Evolutionary conservation across 53 echinoderm and acorn worm species (phyloP).

Genomic region (Crossaster papposus): DNA sequence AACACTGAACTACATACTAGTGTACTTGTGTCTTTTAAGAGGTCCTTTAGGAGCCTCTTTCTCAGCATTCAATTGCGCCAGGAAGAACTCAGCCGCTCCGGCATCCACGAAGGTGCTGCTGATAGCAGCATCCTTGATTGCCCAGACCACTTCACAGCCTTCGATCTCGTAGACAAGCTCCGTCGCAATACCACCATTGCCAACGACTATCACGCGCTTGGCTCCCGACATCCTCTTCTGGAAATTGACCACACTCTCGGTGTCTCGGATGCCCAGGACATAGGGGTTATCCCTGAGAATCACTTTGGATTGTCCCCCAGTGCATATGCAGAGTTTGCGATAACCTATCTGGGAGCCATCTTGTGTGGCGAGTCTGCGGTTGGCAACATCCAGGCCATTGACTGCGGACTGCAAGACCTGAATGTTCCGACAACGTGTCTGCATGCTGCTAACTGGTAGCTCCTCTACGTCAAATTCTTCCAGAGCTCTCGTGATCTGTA

Average conservation of each 20-base stretch:
- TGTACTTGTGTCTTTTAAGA: constrained; percentile 87
- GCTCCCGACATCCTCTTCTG: constrained; percentile 83
- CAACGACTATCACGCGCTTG: constrained; percentile 76
- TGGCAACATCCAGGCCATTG: constrained; percentile 44
- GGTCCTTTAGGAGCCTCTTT: constrained; percentile 69
- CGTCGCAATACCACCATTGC: constrained; percentile 96
- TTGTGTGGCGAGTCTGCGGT: constrained; percentile 51
- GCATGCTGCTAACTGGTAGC: constrained; percentile 68
- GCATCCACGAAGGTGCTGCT: constrained; percentile 89
- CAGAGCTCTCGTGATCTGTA: constrained; percentile 76
- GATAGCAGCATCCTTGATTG: constrained; percentile 84
- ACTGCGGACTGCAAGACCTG: constrained; percentile 68
- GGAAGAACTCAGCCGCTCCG: constrained; percentile 88
- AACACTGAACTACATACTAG: constrained; percentile 51
- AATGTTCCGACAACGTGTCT: constrained; percentile 71
- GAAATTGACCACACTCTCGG: constrained; percentile 86
- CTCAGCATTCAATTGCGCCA: constrained; percentile 71
- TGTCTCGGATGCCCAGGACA: constrained; percentile 93
- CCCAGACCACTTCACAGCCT: constrained; percentile 89
- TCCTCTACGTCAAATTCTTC: constrained; percentile 97
- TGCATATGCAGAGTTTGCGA: constrained; percentile 83
- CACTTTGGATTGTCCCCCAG: constrained; percentile 79
- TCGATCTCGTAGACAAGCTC: constrained; percentile 94
- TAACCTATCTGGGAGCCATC: constrained; percentile 61
- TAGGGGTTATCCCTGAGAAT: constrained; percentile 78